A percentile compares a stretch with the other conserved stretches of the same genome.
phyloP scores from a whole-genome alignment of 2,113 vertebrate genomes.

The Nyctibius bracteatus region DNA sequence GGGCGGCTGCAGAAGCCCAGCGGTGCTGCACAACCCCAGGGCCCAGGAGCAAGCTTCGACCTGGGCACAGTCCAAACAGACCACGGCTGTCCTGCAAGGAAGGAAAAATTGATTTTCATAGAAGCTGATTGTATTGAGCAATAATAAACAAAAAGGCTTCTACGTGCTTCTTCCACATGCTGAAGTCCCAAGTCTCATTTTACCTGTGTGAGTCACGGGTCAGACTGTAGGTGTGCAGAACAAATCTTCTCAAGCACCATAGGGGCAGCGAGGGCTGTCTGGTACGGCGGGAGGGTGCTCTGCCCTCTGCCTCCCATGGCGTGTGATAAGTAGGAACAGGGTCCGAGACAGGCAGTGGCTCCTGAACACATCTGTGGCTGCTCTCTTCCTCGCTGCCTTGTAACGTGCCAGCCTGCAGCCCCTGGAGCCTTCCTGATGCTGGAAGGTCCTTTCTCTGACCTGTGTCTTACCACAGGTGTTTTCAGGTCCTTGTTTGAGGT shows the following conservation, averaged over 20 bases:
- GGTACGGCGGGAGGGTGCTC: not conserved
- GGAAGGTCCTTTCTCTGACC: not conserved
- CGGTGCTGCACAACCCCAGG: not conserved
- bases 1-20: not conserved
- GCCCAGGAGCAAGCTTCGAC: not conserved
- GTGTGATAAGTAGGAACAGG: accelerated
- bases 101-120: not conserved
- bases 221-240: not conserved
- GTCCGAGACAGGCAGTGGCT: not conserved
- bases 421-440: not conserved
- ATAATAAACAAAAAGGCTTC: not conserved
- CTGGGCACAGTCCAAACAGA: not conserved
- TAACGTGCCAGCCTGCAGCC: not conserved
- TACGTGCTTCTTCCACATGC: not conserved
- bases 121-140: not conserved
- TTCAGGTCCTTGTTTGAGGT: not conserved
- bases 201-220: constrained; percentile 16
- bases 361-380: not conserved
- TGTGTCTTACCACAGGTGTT: not conserved
- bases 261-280: not conserved
- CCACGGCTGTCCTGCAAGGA: not conserved
- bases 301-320: not conserved
- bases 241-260: not conserved
- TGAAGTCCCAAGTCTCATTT: not conserved
- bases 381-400: not conserved